Conservation (phyloP, 2,888 invertebrate species). For the Nudaria mundana region DNA sequence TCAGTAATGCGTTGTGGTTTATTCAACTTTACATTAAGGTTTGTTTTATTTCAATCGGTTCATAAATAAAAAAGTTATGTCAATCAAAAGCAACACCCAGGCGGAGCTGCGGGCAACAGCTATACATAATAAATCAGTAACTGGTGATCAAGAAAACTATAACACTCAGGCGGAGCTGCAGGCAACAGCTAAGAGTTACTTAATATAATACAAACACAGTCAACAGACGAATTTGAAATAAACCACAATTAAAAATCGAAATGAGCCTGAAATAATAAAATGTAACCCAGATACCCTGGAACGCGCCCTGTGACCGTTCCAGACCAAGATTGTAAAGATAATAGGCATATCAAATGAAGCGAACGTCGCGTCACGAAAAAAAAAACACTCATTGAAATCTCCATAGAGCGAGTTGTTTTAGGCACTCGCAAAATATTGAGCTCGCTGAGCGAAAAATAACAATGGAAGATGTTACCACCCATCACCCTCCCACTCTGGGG, state of each 20-base stretch:
- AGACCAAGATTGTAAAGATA: constrained; percentile 43
- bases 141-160: no score
- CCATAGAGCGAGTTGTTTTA: constrained; percentile 58
- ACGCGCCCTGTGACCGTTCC: constrained; percentile 11
- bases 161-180: no score
- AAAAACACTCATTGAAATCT: constrained; percentile 49
- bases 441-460: constrained; percentile 66
- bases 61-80: no score
- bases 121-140: no score
- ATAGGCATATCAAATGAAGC: constrained; percentile 51
- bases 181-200: no score
- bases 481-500: neutral
- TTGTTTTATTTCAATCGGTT: no score
- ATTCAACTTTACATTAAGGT: no score
- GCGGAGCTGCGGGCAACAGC: no score
- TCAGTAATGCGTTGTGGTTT: no score
- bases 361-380: constrained; percentile 43
- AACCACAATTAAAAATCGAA: constrained; percentile 16
- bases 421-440: constrained; percentile 66
- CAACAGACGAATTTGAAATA: constrained; percentile 1
- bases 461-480: constrained; percentile 30
- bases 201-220: constrained; percentile 3
- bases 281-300: constrained; percentile 14
- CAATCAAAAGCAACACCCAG: no score
- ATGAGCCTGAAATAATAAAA: neutral